Base-by-base conservation (phyloP, 2,113 vertebrate genomes). In the Pseudorasbora parva region DNA sequence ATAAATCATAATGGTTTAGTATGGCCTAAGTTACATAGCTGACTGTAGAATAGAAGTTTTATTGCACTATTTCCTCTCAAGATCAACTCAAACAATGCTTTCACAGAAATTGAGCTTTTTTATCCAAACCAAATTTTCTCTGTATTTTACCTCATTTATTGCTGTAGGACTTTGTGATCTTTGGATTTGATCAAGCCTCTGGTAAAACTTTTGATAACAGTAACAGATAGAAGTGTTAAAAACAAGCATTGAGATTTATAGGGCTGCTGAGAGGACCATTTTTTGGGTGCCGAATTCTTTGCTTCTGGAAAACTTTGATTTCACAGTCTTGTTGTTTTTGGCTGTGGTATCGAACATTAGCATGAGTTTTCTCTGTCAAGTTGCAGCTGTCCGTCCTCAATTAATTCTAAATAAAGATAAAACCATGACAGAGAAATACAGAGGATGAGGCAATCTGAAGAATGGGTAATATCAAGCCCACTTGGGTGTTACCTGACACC, bases 401-500 rank as follows among this genome's bases (percentile, higher is more conserved):
- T 76, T 54, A 49, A 82, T 84, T 85, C 56, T 51, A 59, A 82
- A 82, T 68, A 62, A 75, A 84, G 82, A 85, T 83, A 51, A 85
- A 83, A 81, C 57, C 51, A 9, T 69, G 60, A 56, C 74, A 23
- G 30, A 79, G 80, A 77, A 64, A 54, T 76, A 15, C 43, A 62
- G 60, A 56, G 74, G 77, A 81, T 64, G 71, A 72, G 64, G 74
- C 49, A 69, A 30, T 85, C 76, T 75, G 59, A 82, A 57, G 57
- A 56, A 77, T 30, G 25, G 33, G 25, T 78, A 56, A 41, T 75
- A 57, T 60, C 12, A 25, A 47, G 80, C 83, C 54, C 71, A 45
- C 80, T 60, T 21, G 25, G 75, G 60, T 80, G 81, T 81, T 81
- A 71, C 57, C 77, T 64, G 86, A 85, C 68, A 88, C 82, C 80